Conservation (phyloP, 2,113 vertebrate genomes). For the Pseudopipra pipra region DNA sequence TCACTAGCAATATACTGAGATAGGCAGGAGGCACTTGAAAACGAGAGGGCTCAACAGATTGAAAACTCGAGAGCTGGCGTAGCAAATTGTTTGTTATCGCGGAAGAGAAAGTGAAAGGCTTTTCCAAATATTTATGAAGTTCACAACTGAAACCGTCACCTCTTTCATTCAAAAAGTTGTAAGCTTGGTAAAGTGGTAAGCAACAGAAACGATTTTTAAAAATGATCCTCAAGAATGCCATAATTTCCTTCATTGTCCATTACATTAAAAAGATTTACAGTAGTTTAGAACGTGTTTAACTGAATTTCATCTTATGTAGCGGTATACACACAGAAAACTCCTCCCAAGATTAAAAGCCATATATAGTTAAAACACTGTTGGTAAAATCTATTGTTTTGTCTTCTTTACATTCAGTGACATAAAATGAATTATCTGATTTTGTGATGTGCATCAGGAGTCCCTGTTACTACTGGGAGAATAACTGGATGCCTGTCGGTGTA, state of each 20-base stretch:
- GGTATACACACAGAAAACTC: background rate
- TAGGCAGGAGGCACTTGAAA: background rate
- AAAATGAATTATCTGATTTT: background rate
- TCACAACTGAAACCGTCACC: background rate
- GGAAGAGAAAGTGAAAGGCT: conserved; percentile 46
- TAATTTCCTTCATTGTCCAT: background rate
- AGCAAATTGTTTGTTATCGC: background rate
- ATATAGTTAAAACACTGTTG: background rate
- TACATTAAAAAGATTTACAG: background rate
- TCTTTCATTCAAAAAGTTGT: background rate
- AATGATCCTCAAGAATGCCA: background rate
- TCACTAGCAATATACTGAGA: background rate
- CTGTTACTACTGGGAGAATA: background rate
- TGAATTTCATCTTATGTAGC: background rate
- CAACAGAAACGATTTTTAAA: background rate
- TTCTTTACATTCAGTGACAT: background rate
- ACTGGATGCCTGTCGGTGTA: background rate
- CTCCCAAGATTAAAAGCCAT: background rate
- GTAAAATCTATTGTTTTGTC: background rate
- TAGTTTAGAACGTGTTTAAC: background rate
- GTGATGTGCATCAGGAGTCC: background rate
- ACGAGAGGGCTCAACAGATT: background rate
- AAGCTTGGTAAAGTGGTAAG: background rate
- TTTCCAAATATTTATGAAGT: background rate
- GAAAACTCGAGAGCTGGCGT: background rate